Percentiles rank a stretch among this genome's conserved stretches.
phyloP scores from a whole-genome alignment of 53 echinoderm and acorn worm species.

The Antedon mediterranea region DNA sequence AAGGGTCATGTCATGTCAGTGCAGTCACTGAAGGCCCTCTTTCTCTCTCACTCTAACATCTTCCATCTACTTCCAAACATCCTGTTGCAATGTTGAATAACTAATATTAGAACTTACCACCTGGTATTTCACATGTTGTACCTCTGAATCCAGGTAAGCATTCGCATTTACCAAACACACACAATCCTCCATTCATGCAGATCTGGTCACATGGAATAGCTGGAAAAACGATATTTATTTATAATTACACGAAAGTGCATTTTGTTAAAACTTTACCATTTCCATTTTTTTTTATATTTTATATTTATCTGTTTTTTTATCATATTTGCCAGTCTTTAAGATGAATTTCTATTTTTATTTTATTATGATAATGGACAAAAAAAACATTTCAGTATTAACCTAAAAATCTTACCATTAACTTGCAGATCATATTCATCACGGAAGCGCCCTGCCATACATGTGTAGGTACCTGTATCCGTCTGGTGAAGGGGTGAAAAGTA shows the following conservation, averaged over 20 bases:
- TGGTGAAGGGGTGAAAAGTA: background rate
- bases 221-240: background rate
- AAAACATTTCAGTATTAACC: background rate
- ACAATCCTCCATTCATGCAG: constrained; percentile 66
- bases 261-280: too few relatives aligned
- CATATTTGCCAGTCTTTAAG: too few relatives aligned
- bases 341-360: too few relatives aligned
- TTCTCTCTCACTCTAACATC: too few relatives aligned
- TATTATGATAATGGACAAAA: too few relatives aligned
- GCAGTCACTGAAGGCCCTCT: too few relatives aligned
- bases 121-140: constrained; percentile 28
- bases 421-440: background rate
- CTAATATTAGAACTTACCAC: constrained; percentile 6
- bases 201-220: constrained; percentile 17
- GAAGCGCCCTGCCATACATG: background rate
- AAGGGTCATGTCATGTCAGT: too few relatives aligned
- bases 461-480: background rate
- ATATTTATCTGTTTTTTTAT: too few relatives aligned
- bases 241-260: background rate
- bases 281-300: too few relatives aligned
- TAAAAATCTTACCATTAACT: background rate
- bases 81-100: too few relatives aligned
- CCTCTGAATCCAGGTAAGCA: constrained; percentile 56
- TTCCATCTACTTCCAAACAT: too few relatives aligned
- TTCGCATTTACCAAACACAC: constrained; percentile 42